Percentiles rank a stretch among this genome's conserved stretches.
Conservation (phyloP, 2,888 invertebrate species). For the Capitulum mitella region DNA sequence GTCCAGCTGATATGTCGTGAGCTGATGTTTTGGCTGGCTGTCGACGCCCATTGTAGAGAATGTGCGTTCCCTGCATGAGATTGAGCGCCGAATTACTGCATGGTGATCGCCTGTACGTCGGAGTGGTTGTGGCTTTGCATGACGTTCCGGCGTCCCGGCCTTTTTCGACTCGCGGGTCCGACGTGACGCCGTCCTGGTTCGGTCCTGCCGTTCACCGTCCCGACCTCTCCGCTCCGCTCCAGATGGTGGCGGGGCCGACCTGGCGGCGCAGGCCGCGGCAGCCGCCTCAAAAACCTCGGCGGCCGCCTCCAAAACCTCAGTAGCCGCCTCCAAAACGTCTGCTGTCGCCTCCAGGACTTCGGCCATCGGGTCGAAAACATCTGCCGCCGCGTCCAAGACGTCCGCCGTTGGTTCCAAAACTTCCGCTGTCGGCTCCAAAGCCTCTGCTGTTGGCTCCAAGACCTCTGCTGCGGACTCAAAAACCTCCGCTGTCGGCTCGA, state of each 20-base stretch:
- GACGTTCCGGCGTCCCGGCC: too few relatives aligned
- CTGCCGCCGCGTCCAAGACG: neutral
- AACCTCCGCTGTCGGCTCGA: neutral
- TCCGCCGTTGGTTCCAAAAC: neutral
- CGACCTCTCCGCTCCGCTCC: neutral
- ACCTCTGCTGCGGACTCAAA: neutral
- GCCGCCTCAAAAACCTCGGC: neutral
- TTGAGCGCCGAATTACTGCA: too few relatives aligned
- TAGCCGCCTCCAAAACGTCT: neutral
- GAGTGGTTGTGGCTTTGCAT: too few relatives aligned
- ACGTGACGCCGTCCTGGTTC: too few relatives aligned
- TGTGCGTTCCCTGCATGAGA: too few relatives aligned
- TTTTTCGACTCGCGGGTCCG: too few relatives aligned
- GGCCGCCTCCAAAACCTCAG: neutral
- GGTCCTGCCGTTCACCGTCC: neutral
- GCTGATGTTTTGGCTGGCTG: too few relatives aligned
- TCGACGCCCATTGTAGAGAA: too few relatives aligned
- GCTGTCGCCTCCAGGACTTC: neutral
- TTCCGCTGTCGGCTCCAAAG: neutral
- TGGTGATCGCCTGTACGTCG: too few relatives aligned
- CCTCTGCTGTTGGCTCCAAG: neutral
- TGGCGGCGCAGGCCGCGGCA: neutral
- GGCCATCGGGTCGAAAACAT: neutral
- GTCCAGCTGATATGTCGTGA: too few relatives aligned
- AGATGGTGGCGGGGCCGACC: neutral